Evolutionary conservation across 35 echinoderm and acorn worm genomes (phyloP).

Genomic region (Heliocidaris erythrogramma): DNA sequence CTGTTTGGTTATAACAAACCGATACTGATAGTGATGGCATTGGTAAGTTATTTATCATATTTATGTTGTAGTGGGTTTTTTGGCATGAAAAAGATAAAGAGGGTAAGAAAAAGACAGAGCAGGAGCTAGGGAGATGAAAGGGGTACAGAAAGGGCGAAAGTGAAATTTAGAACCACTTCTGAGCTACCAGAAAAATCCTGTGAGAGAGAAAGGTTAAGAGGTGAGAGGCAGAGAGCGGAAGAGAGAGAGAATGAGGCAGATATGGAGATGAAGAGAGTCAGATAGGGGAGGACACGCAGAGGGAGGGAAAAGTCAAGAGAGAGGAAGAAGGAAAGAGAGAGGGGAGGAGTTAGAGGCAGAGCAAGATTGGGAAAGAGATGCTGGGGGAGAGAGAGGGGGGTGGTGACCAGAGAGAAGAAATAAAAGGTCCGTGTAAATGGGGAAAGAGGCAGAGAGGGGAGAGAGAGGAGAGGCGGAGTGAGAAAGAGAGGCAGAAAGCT

Average conservation of each 20-base stretch:
- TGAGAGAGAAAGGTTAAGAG: not conserved
- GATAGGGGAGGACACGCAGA: not conserved
- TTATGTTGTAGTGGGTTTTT: too few species aligned
- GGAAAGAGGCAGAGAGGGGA: not conserved
- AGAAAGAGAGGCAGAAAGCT: not conserved
- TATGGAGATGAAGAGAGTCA: not conserved
- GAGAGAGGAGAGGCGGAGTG: not conserved
- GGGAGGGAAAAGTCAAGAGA: not conserved
- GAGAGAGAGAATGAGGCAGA: not conserved
- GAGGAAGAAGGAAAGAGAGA: not conserved
- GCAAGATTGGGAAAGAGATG: not conserved
- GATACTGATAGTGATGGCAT: conserved; percentile 76
- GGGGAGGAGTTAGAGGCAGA: not conserved
- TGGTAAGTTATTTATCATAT: conserved; percentile 42
- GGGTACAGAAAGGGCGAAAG: not conserved
- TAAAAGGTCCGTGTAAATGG: not conserved
- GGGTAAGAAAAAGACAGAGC: not conserved
- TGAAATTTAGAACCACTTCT: not conserved
- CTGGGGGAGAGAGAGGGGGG: not conserved
- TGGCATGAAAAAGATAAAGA: not conserved
- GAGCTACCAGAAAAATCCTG: not conserved
- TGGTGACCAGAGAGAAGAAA: too few species aligned
- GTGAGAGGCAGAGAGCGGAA: not conserved
- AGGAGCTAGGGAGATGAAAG: not conserved
- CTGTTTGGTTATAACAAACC: conserved; percentile 70